These are phyloP conservation scores for Masnerella sp. DNA, from an alignment of 2,888 invertebrate species.

Conservation along the genomic window DNA sequence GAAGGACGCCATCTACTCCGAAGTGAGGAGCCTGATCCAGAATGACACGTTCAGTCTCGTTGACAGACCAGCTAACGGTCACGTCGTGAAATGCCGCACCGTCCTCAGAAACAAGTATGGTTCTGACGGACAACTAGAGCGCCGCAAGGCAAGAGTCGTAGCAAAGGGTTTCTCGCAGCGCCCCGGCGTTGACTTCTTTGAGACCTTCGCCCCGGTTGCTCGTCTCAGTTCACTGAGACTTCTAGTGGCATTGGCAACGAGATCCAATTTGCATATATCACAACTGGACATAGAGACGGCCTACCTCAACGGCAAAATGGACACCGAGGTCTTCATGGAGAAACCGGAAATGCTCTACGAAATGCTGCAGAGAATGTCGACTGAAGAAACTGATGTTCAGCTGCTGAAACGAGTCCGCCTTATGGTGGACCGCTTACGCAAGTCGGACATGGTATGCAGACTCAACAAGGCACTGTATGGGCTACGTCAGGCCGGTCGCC, in stretches of 20 bases:
- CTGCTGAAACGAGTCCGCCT: neutral
- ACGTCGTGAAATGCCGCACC: conserved; percentile 15
- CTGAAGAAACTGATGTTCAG: neutral
- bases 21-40: conserved; percentile 30
- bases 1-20: conserved; percentile 21
- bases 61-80: too few relatives aligned
- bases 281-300: conserved; percentile 62
- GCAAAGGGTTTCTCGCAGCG: conserved; percentile 54
- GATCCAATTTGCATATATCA: conserved; percentile 40
- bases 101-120: conserved; percentile 49
- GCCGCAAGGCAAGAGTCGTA: conserved; percentile 55
- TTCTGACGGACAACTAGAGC: conserved; percentile 36
- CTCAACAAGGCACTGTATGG: conserved; percentile 9
- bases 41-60: too few relatives aligned
- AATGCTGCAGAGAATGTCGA: neutral
- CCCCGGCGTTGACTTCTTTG: conserved; percentile 50
- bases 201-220: conserved; percentile 22
- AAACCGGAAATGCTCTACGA: neutral
- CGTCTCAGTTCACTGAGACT: conserved; percentile 42
- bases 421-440: neutral
- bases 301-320: conserved; percentile 41
- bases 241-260: conserved; percentile 53
- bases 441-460: neutral
- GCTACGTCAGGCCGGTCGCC: neutral
- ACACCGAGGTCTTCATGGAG: conserved; percentile 10